Evolutionary conservation across 2,797 vertebrate species (phyloP).

Genomic region (Hephaestus fuliginosus): DNA sequence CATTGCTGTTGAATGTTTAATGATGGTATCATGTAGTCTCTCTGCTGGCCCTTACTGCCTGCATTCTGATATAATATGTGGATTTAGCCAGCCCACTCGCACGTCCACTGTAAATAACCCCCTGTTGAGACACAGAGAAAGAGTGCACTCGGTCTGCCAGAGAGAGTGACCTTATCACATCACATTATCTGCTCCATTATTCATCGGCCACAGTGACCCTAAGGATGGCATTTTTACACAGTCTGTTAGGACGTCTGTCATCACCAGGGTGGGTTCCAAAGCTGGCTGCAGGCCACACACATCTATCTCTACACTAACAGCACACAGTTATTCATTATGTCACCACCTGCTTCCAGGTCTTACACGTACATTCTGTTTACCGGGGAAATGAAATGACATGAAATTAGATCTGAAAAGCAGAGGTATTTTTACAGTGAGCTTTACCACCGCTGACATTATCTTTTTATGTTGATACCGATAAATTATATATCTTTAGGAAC

Average conservation of each 20-base stretch:
- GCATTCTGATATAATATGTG: conserved; percentile 58
- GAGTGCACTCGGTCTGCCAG: conserved; percentile 45
- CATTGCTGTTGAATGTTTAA: conserved; percentile 78
- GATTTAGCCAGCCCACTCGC: conserved; percentile 43
- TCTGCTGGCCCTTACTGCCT: conserved; percentile 51
- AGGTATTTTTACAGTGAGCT: conserved; percentile 50
- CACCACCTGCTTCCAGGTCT: conserved; percentile 71
- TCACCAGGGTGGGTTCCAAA: conserved; percentile 66
- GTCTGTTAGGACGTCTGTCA: conserved; percentile 77
- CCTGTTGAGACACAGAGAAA: conserved; percentile 53
- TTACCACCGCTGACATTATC: conserved; percentile 23
- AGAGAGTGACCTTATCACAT: conserved; percentile 80
- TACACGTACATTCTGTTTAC: conserved; percentile 52
- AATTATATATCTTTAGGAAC: conserved; percentile 65
- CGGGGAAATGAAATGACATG: conserved; percentile 6
- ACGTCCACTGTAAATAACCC: conserved; percentile 68
- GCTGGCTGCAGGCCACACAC: conserved; percentile 68
- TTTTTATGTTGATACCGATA: conserved; percentile 57
- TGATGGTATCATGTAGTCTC: conserved; percentile 69
- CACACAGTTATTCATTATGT: conserved; percentile 62
- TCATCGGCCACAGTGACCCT: conserved; percentile 76
- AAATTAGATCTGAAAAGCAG: conserved; percentile 57
- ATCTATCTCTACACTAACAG: conserved; percentile 67
- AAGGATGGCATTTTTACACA: conserved; percentile 78
- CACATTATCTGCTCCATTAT: conserved; percentile 80